phyloP scores from a whole-genome alignment of 2,797 vertebrate genomes.

The Lindbergichthys nudifrons region DNA sequence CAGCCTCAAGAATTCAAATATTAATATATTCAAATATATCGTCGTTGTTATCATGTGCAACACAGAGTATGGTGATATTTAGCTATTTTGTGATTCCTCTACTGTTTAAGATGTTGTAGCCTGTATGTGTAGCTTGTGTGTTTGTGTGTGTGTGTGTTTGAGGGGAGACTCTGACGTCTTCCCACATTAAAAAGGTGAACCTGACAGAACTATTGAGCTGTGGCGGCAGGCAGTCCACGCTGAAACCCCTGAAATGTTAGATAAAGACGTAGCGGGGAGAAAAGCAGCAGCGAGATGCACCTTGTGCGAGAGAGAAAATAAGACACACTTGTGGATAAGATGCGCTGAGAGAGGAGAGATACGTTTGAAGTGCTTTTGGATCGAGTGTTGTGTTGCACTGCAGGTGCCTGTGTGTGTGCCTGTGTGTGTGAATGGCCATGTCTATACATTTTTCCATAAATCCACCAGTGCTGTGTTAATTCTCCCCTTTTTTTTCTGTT shows the following conservation, averaged over 20 bases:
- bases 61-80: background rate
- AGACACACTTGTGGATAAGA: constrained; percentile 52
- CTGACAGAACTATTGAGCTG: constrained; percentile 79
- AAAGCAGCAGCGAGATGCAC: constrained; percentile 61
- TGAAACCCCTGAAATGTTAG: constrained; percentile 64
- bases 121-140: constrained; percentile 36
- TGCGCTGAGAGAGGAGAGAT: constrained; percentile 43
- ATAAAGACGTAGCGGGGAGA: constrained; percentile 73
- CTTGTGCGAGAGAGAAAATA: constrained; percentile 31
- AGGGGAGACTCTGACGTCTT: constrained; percentile 58
- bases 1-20: background rate
- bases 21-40: background rate
- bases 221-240: constrained; percentile 59
- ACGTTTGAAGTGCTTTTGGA: constrained; percentile 57
- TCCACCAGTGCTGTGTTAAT: constrained; percentile 43
- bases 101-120: constrained; percentile 26
- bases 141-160: constrained; percentile 19
- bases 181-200: constrained; percentile 72
- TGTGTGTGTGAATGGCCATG: constrained; percentile 12
- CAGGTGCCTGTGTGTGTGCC: too few relatives aligned
- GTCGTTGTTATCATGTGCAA: constrained; percentile 2
- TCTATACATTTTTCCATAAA: constrained; percentile 30
- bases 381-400: constrained; percentile 26
- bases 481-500: constrained; percentile 37
- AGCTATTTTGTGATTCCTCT: constrained; percentile 23